These are phyloP conservation scores for Sciurus niger DNA, from an alignment of 2,113 vertebrate genomes.

Conservation along the genomic window DNA sequence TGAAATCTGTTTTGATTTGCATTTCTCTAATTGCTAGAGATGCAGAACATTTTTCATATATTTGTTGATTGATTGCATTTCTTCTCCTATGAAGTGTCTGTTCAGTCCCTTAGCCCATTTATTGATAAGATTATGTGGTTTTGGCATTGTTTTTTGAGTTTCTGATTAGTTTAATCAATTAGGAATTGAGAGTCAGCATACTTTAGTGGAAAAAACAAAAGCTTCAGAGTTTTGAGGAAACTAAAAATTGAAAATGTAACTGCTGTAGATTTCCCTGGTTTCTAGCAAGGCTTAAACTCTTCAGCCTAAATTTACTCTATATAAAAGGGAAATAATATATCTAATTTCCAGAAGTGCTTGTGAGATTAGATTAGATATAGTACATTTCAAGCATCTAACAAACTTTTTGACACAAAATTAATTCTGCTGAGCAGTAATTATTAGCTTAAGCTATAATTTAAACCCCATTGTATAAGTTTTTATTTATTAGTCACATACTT, in stretches of 20 bases:
- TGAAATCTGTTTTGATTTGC: no score
- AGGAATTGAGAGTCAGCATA: conserved; percentile 25
- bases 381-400: background rate
- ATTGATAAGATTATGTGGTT: no score
- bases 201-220: conserved; percentile 35
- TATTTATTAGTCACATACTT: background rate
- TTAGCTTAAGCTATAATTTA: background rate
- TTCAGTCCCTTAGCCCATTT: no score
- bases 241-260: background rate
- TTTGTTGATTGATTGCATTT: no score
- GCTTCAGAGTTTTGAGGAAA: background rate
- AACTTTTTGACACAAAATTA: background rate
- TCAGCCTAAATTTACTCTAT: background rate
- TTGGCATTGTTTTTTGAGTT: no score
- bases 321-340: conserved; percentile 12
- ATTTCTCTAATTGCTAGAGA: no score
- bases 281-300: background rate
- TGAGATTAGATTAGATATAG: background rate
- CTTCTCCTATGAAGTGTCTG: no score
- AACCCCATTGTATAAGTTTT: background rate
- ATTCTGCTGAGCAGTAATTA: background rate
- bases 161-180: conserved; percentile 35
- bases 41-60: no score
- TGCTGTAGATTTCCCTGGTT: background rate
- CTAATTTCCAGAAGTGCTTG: background rate